Evolutionary conservation across 2,797 vertebrate genomes (phyloP).

Genomic region (Phrynocephalus guinanensis): DNA sequence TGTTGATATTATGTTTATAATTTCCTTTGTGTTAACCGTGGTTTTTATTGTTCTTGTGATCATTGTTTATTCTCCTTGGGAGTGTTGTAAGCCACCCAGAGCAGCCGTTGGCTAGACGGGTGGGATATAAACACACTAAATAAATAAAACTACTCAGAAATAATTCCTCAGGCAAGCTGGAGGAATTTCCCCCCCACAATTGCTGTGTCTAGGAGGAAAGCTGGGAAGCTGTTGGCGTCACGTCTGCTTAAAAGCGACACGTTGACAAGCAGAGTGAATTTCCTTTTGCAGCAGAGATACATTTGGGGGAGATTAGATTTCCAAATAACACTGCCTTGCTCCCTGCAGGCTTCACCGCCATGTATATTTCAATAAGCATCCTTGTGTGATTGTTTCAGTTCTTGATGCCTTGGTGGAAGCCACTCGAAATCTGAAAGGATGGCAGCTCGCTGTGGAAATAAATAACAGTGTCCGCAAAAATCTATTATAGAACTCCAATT

Average conservation of each 20-base stretch:
- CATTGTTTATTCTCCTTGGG: no score
- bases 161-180: neutral
- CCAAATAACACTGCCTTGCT: neutral
- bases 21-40: no score
- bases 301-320: neutral
- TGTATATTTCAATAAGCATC: neutral
- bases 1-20: no score
- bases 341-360: neutral
- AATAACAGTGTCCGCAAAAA: neutral
- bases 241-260: neutral
- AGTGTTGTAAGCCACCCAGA: no score
- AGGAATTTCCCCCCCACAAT: neutral
- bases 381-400: neutral
- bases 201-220: neutral
- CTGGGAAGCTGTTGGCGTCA: neutral
- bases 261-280: neutral
- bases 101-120: no score
- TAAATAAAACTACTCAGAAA: neutral
- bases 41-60: no score
- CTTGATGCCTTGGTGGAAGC: neutral
- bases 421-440: neutral
- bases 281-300: neutral
- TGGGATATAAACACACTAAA: no score
- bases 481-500: neutral
- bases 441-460: neutral